Percentiles rank a stretch among this genome's conserved stretches.
phyloP scores from a whole-genome alignment of 1,140 invertebrate species.

The Euwallacea fornicatus region DNA sequence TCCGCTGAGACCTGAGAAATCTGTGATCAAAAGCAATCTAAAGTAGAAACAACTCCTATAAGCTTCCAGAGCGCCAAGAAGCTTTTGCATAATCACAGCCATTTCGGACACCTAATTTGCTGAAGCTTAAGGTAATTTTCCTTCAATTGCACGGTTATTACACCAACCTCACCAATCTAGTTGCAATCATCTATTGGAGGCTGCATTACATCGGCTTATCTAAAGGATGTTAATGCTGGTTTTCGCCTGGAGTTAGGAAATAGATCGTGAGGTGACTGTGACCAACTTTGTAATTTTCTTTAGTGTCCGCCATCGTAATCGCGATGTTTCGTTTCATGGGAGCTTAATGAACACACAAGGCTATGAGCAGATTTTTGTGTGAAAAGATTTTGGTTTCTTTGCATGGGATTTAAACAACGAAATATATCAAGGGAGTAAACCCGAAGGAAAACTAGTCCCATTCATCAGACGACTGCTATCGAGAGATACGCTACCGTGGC shows the following conservation, averaged over 20 bases:
- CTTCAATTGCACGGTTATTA: slow-evolving; percentile 20
- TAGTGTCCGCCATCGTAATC: not conserved
- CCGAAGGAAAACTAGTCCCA: slow-evolving; percentile 27
- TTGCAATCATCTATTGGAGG: slow-evolving; percentile 17
- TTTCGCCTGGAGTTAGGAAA: slow-evolving; percentile 28
- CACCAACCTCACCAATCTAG: slow-evolving; percentile 13
- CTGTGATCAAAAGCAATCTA: too few species aligned
- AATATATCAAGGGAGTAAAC: slow-evolving; percentile 12
- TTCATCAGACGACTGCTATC: slow-evolving; percentile 34
- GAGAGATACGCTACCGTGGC: slow-evolving; percentile 35
- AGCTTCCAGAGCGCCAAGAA: too few species aligned
- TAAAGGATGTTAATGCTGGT: slow-evolving; percentile 29
- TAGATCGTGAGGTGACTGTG: slow-evolving; percentile 32
- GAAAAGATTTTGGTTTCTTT: too few species aligned
- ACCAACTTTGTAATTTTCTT: slow-evolving; percentile 27
- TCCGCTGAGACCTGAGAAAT: too few species aligned
- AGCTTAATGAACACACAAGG: too few species aligned
- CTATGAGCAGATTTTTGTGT: too few species aligned
- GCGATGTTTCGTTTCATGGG: too few species aligned
- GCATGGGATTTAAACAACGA: not conserved
- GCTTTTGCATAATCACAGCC: slow-evolving; percentile 26
- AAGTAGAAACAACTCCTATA: not conserved
- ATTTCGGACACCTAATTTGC: slow-evolving; percentile 27
- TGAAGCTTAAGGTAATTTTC: slow-evolving; percentile 12
- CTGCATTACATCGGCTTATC: slow-evolving; percentile 18